These are phyloP conservation scores for Tonatia bakeri DNA, from an alignment of 2,113 vertebrate species.

Conservation along the genomic window DNA sequence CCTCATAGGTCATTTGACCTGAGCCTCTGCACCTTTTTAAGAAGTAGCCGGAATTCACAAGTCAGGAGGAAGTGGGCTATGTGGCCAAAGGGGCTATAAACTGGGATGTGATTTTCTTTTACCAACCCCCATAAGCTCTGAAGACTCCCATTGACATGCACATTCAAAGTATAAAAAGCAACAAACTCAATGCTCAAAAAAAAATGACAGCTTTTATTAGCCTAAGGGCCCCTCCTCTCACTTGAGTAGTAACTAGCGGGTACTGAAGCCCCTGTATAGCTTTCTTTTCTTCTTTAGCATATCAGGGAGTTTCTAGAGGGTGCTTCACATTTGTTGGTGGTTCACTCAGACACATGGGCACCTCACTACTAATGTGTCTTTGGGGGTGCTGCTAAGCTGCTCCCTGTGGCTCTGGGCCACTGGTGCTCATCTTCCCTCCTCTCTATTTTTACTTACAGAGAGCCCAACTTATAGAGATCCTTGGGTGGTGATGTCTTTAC, in stretches of 20 bases:
- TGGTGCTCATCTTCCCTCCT: background rate
- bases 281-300: background rate
- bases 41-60: background rate
- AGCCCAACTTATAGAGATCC: background rate
- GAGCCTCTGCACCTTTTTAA: background rate
- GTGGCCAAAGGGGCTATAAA: background rate
- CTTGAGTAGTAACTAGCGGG: background rate
- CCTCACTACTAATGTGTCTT: background rate
- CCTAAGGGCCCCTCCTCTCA: background rate
- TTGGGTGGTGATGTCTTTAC: background rate
- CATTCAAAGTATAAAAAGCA: background rate
- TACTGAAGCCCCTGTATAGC: background rate
- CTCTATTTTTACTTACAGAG: background rate
- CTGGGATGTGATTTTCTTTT: background rate
- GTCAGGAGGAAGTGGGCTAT: background rate
- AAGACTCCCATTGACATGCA: background rate
- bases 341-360: background rate
- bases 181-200: background rate
- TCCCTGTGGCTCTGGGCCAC: background rate
- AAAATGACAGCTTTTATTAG: background rate
- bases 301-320: background rate
- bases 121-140: background rate
- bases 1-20: background rate
- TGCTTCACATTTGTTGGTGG: background rate
- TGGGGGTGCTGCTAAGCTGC: background rate